Conservation (phyloP, 2,113 vertebrate species). For the Phasianus colchicus region DNA sequence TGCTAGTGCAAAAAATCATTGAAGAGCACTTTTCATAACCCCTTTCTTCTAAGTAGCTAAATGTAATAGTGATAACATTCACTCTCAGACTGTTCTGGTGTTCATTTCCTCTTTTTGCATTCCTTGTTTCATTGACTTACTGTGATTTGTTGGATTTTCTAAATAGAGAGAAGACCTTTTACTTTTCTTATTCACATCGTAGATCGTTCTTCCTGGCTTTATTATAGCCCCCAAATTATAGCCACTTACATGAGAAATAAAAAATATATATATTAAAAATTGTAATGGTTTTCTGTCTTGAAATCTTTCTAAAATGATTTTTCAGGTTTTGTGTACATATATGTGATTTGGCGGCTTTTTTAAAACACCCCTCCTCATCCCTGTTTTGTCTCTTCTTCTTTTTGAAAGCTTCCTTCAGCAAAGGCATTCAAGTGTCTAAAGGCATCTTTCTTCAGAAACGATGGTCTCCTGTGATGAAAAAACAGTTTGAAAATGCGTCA, state of each 20-base stretch:
- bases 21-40: background rate
- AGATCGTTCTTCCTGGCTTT: constrained; percentile 29
- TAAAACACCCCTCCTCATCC: background rate
- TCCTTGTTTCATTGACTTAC: background rate
- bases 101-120: background rate
- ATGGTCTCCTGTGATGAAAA: background rate
- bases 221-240: background rate
- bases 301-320: background rate
- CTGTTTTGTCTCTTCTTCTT: constrained; percentile 20
- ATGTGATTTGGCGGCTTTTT: background rate
- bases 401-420: constrained; percentile 5
- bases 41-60: background rate
- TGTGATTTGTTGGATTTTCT: constrained; percentile 1
- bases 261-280: background rate
- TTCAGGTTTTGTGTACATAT: background rate
- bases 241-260: background rate
- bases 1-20: background rate
- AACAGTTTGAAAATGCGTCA: constrained; percentile 4
- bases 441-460: background rate
- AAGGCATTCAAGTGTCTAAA: constrained; percentile 10
- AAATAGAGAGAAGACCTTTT: background rate
- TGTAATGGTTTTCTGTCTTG: background rate
- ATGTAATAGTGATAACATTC: background rate
- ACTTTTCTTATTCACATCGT: background rate
- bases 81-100: background rate